Evolutionary conservation across 1,140 invertebrate genomes (phyloP).

Genomic region (Ylistrum balloti): DNA sequence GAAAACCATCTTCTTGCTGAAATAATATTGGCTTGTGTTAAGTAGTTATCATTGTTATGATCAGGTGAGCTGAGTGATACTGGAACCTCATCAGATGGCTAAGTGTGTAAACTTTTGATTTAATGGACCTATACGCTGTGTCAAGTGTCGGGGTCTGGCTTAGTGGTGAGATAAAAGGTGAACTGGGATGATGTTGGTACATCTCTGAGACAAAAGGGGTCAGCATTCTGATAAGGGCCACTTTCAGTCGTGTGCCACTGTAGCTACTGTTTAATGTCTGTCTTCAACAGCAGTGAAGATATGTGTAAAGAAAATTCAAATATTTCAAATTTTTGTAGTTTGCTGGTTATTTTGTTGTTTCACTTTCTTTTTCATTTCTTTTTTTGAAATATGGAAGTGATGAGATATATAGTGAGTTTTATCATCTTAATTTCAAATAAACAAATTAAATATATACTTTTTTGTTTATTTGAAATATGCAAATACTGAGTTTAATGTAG

Average conservation of each 20-base stretch:
- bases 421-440: too few relatives aligned
- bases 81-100: not conserved
- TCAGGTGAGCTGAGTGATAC: not conserved
- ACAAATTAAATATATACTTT: not conserved
- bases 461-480: not conserved
- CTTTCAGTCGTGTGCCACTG: not conserved
- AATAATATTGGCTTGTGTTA: not conserved
- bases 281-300: too few relatives aligned
- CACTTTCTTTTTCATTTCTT: not conserved
- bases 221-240: slow-evolving; percentile 1
- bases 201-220: slow-evolving; percentile 17
- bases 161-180: not conserved
- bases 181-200: slow-evolving; percentile 5
- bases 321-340: not conserved
- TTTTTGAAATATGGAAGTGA: too few relatives aligned
- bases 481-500: not conserved
- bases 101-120: slow-evolving; percentile 24
- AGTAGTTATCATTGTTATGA: slow-evolving; percentile 7
- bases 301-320: not conserved
- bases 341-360: not conserved
- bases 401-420: too few relatives aligned
- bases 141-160: not conserved
- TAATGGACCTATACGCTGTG: not conserved
- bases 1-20: not conserved
- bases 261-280: not conserved